Evolutionary conservation across 2,888 invertebrate species (phyloP), one percentile per base, ranked within the genome.

Genomic region (Metellina segmentata): DNA sequence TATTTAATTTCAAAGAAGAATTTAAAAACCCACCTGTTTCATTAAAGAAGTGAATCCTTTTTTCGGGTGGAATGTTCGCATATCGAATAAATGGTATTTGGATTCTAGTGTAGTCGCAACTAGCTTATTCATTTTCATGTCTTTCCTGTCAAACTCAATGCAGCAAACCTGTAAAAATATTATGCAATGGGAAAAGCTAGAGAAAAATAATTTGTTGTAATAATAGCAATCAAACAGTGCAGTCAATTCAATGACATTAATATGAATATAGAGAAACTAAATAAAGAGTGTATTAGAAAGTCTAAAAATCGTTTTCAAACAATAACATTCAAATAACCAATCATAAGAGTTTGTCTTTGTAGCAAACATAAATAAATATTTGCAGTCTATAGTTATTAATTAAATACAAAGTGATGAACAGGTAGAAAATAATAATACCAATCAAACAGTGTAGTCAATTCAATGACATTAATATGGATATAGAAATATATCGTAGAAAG

Each of bases 81-180:
- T 96, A 94, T 99, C 98, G 94, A 97, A 99, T 0, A 98, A 96
- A 94, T 97, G 97, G 92, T 99, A 97, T 93, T 98, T 98, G 0
- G 98, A 97, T 95, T 99, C 98, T 7, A 99, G 95, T 0, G 98
- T 98, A 0, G 98, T 98, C 0, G 97, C 98, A 0, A 97, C 97
- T 94, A 99, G 95, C 95, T 99, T 99, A 95, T 99, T 99, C 98
- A 99, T 98, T 92, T 97, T 96, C 94, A 99, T 99, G 94, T 98
- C 98, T 94, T 97, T 97, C 53, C 99, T 96, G 94, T 99, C 99
- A 95, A 99, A 99, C 95, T 99, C 98, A 53, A 98, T 94, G 34
- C 96, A 96, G 94, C 98, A 98, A 0, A 95, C 95, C 95, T 95
- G 92, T 19, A 93, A 89, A 93, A 93, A 19, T 98, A 53, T 9